These are phyloP conservation scores for Rhabdomys pumilio DNA, from an alignment of 2,797 vertebrate genomes.

Conservation along the genomic window DNA sequence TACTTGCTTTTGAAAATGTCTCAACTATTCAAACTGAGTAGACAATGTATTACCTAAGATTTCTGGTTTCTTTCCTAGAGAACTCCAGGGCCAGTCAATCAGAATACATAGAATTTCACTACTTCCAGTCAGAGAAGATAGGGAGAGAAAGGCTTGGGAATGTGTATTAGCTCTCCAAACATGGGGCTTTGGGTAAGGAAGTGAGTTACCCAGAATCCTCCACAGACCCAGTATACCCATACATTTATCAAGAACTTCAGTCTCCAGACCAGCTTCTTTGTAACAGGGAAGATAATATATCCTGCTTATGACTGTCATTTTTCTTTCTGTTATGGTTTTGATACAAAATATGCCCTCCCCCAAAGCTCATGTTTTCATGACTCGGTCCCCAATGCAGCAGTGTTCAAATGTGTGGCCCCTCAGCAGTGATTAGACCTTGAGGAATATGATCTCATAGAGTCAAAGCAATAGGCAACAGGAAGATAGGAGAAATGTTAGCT, in stretches of 20 bases:
- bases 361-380: neutral
- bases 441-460: neutral
- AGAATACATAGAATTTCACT: neutral
- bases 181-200: neutral
- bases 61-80: slow-evolving; percentile 21
- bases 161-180: neutral
- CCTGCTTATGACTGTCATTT: neutral
- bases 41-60: neutral
- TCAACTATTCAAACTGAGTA: slow-evolving; percentile 49
- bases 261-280: neutral
- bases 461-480: neutral
- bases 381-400: neutral
- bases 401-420: neutral
- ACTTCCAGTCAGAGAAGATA: neutral
- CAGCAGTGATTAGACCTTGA: neutral
- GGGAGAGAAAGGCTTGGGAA: too few relatives aligned
- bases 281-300: neutral
- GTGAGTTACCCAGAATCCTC: neutral
- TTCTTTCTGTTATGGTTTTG: neutral
- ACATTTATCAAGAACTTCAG: neutral
- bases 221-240: neutral
- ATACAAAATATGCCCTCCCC: neutral
- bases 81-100: slow-evolving; percentile 6
- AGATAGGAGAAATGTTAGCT: neutral
- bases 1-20: slow-evolving; percentile 58